Evolutionary conservation across 1,140 invertebrate genomes (phyloP), one percentile per base, ranked within the genome.

Genomic region (Lepidostoma basale): DNA sequence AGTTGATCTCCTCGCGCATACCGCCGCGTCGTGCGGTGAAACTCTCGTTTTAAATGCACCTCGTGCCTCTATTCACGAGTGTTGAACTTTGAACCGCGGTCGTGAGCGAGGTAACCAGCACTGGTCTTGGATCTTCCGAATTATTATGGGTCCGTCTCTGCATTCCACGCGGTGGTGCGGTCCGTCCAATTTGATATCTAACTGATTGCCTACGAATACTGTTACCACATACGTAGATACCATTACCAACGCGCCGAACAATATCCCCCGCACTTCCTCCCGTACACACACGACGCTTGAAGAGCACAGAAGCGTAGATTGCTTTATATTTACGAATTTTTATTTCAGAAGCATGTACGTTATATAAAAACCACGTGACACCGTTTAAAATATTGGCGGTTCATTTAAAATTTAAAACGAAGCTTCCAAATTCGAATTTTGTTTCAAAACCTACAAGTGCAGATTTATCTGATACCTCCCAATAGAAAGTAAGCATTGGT

Each of bases 41-140:
- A 56, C 52, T 56, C 52, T 56, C 52, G 36, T 33, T 56, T 33
- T 33, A 56, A 59, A 59, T 40, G 39, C 62, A 26, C 44, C 62
- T 23, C 62, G 25, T 59, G 45, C 30, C 52, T 58, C 52, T 63
- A 63, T 63, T 63, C 65, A 59, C 54, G 65, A 67, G 22, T 59
- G 39, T 44, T 67, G 66, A 68, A 60, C 66, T 68, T 62, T 68
- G 66, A 68, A 68, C 66, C 42, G 39, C 18, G 44, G n/a, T 62
- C 66, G 66, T 68, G 58, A 33, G 40, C 40, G 4, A 45, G 33
- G 20, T 14, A 47, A 62, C 65, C 65, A 59, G n/a, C n/a, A 67
- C 66, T 68, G 66, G 66, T 68, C 56, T 68, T 68, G 52, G 59
- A 62, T 68, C 66, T 68, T 30, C 66, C 28, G 66, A 60, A 62